Base-by-base conservation (phyloP, 2,113 vertebrate species). In the Menidia beryllina region DNA sequence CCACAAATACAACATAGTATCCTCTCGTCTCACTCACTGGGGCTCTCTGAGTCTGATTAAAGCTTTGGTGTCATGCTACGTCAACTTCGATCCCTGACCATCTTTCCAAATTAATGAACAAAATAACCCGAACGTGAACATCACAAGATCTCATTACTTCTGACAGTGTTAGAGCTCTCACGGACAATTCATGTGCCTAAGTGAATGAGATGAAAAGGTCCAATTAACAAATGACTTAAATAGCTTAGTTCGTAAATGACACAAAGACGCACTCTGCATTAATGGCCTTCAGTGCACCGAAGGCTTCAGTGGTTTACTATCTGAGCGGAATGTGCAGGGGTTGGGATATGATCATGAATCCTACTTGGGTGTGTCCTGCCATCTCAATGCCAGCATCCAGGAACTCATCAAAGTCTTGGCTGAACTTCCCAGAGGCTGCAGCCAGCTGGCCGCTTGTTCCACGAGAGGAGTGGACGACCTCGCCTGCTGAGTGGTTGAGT, bases 361-460 rank as follows among this genome's bases (percentile, higher is more conserved):
- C 60, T 89, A 98, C 98, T 91, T 98, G 98, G 19, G 98, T 97
- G 85, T 98, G 98, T 61, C 98, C 98, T 19, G 97, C 98, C 97
- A 99, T 99, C 92, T 99, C 98, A 65, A 99, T 95, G 59, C 98
- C 98, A 30, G 97, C 97, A 58, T 99, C 98, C 20, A 99, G 95
- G 92, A 99, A 99, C 72, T 99, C 97, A 66, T 99, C 97, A 54
- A 99, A 99, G 90, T 99, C 97, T 68, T 97, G 95, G 57, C 97
- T 98, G 92, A 99, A 99, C 85, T 98, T 98, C 17, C 98, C 97
- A 0, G 97, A 99, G 51, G 98, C 97, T 10, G 94, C 94, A 0
- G 98, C 97, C 88, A 99, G 91, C 86, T 98, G 96, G 75, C 96
- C 93, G 20, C 96, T 99, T 75, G 96, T 95, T 65, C 96, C 96